Evolutionary conservation across 1,140 invertebrate genomes (phyloP), one percentile per base, ranked within the genome.

Genomic region (Drosophila navojoa): DNA sequence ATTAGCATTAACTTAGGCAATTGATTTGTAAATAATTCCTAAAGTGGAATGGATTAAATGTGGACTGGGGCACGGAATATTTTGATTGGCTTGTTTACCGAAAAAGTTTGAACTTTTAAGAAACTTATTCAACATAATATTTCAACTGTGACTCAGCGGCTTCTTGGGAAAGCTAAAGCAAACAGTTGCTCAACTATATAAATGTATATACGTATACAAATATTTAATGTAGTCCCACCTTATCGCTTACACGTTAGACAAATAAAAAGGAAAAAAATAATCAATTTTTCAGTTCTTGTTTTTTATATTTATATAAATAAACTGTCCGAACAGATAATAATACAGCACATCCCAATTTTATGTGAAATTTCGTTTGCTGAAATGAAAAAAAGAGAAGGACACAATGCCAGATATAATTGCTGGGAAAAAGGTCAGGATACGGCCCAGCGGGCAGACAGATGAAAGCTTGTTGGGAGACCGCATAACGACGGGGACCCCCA

Each of bases 391-490:
- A 63, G 52, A 58, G 16, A 9, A 29, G 54, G 54, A 58, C 35
- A 1, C 32, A 7, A 38, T 5, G 58, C 52, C n/a, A 59, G 44
- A 71, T 71, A 71, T 71, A 60, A 75, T 59, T 60, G 63, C 54
- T 25, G 59, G 35, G 10, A 38, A 71, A 71, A 70, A 64, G 67
- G 67, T 71, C 60, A 63, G 40, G 45, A 11, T 55, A 58, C 59
- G 58, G 66, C 25, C 47, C 59, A 63, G 68, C 53, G 60, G 47
- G 32, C 66, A 62, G 62, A 42, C 70, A 72, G 75, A 64, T 63
- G 69, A 71, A 64, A 61, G 69, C 66, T 66, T 66, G 52, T 47
- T 49, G 25, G 16, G 25, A 67, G 77, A 77, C 66, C 52, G 44
- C 73, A 63, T 35, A 59, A 57, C 60, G 77, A 38, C 11, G 35